These are phyloP conservation scores for Tinea pellionella DNA, from an alignment of 2,888 invertebrate genomes.

Conservation along the genomic window DNA sequence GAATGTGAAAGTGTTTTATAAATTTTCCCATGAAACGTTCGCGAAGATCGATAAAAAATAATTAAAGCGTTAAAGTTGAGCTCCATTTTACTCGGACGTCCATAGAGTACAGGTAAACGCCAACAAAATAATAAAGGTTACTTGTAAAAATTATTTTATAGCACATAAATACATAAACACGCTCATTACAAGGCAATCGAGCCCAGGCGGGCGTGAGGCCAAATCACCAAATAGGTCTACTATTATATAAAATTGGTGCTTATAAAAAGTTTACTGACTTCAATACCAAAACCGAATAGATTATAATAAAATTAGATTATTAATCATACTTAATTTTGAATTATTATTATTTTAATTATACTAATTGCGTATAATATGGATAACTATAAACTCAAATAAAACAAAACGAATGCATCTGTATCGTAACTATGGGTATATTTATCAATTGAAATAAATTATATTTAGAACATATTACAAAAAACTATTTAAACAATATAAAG, in stretches of 20 bases:
- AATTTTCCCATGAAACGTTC: constrained; percentile 8
- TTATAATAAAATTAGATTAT: neutral
- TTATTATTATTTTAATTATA: too few relatives aligned
- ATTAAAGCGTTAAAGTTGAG: constrained; percentile 10
- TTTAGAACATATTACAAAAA: neutral
- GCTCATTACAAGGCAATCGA: constrained; percentile 16
- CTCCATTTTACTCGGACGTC: constrained; percentile 4
- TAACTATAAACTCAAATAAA: too few relatives aligned
- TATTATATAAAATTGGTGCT: constrained; percentile 13
- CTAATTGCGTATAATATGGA: too few relatives aligned
- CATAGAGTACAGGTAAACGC: constrained; percentile 15
- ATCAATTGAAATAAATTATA: neutral
- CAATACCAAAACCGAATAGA: neutral
- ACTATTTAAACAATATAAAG: neutral
- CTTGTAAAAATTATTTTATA: constrained; percentile 16
- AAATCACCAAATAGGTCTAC: constrained; percentile 14
- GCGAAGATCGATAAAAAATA: constrained; percentile 11
- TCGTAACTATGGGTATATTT: too few relatives aligned
- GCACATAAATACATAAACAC: constrained; percentile 17
- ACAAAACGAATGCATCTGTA: too few relatives aligned
- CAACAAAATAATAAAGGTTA: constrained; percentile 14
- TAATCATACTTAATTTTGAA: neutral
- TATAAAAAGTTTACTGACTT: neutral
- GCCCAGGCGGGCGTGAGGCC: constrained; percentile 10
- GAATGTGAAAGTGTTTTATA: constrained; percentile 1